phyloP scores from a whole-genome alignment of 2,113 vertebrate genomes.

The Furnarius figulus region DNA sequence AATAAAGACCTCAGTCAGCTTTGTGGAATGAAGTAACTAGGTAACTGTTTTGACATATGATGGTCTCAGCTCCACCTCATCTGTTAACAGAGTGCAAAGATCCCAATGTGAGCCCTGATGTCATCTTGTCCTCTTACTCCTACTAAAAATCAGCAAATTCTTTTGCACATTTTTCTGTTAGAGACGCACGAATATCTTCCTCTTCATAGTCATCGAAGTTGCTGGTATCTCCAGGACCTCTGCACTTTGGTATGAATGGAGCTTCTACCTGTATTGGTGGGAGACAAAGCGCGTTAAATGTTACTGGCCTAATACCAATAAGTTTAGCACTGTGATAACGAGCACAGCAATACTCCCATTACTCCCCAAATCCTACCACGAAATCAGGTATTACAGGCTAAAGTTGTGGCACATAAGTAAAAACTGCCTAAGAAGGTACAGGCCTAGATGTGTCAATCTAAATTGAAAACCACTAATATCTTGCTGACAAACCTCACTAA shows the following conservation, averaged over 20 bases:
- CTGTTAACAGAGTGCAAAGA: constrained; percentile 90
- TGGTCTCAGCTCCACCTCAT: constrained; percentile 87
- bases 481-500: not conserved
- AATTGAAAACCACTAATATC: not conserved
- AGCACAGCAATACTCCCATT: not conserved
- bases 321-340: not conserved
- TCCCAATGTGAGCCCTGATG: constrained; percentile 83
- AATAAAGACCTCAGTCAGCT: constrained; percentile 88
- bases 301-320: not conserved
- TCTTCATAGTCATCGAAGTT: constrained; percentile 99
- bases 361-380: not conserved
- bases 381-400: not conserved
- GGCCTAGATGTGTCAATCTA: not conserved
- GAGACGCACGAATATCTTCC: constrained; percentile 94
- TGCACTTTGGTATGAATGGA: constrained; percentile 98
- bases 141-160: constrained; percentile 98
- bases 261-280: constrained; percentile 87
- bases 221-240: constrained; percentile 98
- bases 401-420: not conserved
- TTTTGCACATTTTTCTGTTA: constrained; percentile 98
- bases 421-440: not conserved
- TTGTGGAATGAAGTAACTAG: constrained; percentile 92
- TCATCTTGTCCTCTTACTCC: constrained; percentile 74
- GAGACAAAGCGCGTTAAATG: not conserved
- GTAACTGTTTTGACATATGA: constrained; percentile 86